These are phyloP conservation scores for Calliopum simillimum DNA, from an alignment of 2,888 invertebrate genomes.

Conservation along the genomic window DNA sequence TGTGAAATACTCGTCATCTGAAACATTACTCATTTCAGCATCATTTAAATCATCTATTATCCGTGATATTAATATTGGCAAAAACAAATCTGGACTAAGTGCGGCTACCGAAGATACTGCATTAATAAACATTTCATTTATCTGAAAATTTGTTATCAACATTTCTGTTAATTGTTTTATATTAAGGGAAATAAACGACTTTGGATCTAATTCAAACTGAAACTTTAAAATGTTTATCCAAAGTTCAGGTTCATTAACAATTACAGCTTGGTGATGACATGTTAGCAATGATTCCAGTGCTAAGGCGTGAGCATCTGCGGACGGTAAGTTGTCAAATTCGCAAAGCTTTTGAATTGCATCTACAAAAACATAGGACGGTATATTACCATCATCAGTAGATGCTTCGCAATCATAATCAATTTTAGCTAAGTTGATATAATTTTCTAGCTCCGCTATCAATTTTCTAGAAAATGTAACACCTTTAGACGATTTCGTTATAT, in stretches of 20 bases:
- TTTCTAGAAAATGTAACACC: conserved; percentile 74
- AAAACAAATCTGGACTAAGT: conserved; percentile 74
- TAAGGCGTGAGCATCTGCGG: conserved; percentile 71
- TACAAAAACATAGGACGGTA: conserved; percentile 57
- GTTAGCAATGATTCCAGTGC: conserved; percentile 77
- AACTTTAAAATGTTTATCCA: conserved; percentile 77
- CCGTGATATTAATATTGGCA: conserved; percentile 74
- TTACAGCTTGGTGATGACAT: conserved; percentile 81
- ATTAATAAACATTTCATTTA: conserved; percentile 73
- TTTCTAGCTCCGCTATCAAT: conserved; percentile 76
- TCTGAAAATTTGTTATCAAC: conserved; percentile 73
- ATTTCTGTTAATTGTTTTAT: conserved; percentile 72
- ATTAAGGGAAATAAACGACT: conserved; percentile 72
- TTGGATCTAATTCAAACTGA: conserved; percentile 59
- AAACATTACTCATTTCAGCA: conserved; percentile 76
- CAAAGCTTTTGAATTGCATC: conserved; percentile 60
- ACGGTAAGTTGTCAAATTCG: conserved; percentile 52
- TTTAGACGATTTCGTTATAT: conserved; percentile 72
- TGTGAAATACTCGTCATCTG: conserved; percentile 83
- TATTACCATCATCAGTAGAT: conserved; percentile 50
- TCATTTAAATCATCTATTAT: conserved; percentile 74
- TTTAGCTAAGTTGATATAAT: conserved; percentile 75
- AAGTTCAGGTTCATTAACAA: conserved; percentile 71
- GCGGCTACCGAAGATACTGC: conserved; percentile 78
- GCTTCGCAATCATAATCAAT: conserved; percentile 59